Percentiles rank a stretch among this genome's conserved stretches.
Evolutionary conservation across 2,797 vertebrate species (phyloP).

Genomic region (Nyctibius grandis): DNA sequence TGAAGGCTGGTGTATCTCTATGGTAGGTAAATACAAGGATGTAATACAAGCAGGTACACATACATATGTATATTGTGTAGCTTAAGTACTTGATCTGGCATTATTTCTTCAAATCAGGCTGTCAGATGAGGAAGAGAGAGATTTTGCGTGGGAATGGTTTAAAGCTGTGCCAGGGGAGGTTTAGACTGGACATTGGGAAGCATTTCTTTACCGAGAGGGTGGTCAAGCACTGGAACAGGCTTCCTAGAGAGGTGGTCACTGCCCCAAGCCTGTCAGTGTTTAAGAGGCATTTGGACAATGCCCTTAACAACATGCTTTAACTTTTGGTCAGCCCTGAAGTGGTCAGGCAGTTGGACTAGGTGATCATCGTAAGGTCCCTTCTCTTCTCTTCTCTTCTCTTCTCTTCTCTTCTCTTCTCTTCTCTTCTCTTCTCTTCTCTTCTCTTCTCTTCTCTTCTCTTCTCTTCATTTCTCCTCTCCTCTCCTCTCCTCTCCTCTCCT

Average conservation of each 20-base stretch:
- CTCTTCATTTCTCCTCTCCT: too few relatives aligned
- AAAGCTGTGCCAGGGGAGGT: neutral
- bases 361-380: neutral
- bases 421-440: too few relatives aligned
- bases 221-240: neutral
- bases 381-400: too few relatives aligned
- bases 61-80: neutral
- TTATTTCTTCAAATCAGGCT: neutral
- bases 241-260: neutral
- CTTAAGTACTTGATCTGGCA: neutral
- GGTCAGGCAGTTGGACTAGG: neutral
- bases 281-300: too few relatives aligned
- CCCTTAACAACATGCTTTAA: neutral
- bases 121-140: neutral
- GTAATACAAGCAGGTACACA: neutral
- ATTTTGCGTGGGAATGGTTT: neutral
- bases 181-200: neutral
- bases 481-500: too few relatives aligned
- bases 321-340: neutral
- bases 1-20: conserved; percentile 82
- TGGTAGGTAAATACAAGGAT: conserved; percentile 55
- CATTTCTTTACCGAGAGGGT: neutral
- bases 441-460: too few relatives aligned
- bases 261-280: neutral
- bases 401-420: too few relatives aligned